A percentile compares a stretch with the other conserved stretches of the same genome.
Evolutionary conservation across 2,797 vertebrate genomes (phyloP).

Genomic region (Mico argentatus): DNA sequence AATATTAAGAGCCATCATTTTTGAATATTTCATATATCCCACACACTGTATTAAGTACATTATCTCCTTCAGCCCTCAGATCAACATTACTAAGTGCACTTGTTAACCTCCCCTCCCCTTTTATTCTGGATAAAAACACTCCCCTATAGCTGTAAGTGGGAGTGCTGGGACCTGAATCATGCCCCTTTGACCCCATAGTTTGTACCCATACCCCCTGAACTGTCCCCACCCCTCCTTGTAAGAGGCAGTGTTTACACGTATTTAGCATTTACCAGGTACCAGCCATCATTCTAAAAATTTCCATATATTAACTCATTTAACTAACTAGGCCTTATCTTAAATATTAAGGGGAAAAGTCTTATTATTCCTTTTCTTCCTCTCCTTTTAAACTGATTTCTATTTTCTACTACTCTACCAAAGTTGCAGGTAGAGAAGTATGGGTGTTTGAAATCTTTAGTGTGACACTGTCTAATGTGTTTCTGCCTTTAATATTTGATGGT

Average conservation of each 20-base stretch:
- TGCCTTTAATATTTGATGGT: background rate
- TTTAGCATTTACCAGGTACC: background rate
- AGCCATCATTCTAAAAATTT: background rate
- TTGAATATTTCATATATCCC: background rate
- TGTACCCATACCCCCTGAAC: background rate
- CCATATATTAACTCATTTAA: background rate
- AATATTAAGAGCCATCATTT: background rate
- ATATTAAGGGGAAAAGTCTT: background rate
- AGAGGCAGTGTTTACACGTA: background rate
- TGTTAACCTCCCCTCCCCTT: background rate
- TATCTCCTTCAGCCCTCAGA: background rate
- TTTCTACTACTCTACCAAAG: background rate
- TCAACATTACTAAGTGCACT: background rate
- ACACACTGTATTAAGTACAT: background rate
- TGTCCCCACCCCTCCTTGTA: background rate
- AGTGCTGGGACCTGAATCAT: too few relatives aligned
- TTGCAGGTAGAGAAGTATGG: background rate
- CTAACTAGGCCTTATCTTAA: background rate
- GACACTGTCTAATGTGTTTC: background rate
- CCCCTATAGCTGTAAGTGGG: background rate
- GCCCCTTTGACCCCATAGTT: fast-evolving
- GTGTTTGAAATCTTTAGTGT: background rate
- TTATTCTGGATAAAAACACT: background rate
- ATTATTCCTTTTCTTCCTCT: background rate
- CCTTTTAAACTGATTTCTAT: background rate